These are phyloP conservation scores for Melangyna quadrimaculata DNA, from an alignment of 2,888 invertebrate genomes.

Conservation along the genomic window DNA sequence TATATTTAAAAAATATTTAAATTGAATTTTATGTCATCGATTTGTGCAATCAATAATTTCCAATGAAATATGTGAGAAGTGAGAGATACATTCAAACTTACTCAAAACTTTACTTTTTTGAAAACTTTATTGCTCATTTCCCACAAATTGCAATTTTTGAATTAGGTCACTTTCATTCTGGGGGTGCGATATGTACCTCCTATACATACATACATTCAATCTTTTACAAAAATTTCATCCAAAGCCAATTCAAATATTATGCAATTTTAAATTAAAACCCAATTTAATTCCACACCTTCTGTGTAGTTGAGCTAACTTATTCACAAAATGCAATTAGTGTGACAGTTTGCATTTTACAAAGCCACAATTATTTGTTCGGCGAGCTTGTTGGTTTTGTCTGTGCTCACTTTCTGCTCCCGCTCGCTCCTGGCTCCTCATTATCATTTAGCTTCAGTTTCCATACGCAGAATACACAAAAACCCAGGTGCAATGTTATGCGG, in stretches of 20 bases:
- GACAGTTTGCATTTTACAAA: conserved; percentile 59
- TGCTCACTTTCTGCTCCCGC: neutral
- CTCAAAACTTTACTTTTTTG: no score
- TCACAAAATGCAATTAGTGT: conserved; percentile 59
- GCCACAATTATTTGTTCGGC: conserved; percentile 48
- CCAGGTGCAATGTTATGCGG: conserved; percentile 42
- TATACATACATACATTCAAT: neutral
- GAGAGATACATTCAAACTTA: no score
- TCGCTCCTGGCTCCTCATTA: no score
- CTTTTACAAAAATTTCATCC: neutral
- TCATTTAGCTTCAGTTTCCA: no score
- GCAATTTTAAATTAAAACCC: conserved; percentile 27
- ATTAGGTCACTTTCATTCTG: no score
- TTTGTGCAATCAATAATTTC: no score
- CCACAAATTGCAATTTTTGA: no score
- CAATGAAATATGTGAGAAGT: no score
- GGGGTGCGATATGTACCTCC: no score
- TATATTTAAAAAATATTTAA: no score
- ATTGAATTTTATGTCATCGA: no score
- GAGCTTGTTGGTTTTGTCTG: conserved; percentile 24
- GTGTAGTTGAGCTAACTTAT: neutral
- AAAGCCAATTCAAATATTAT: conserved; percentile 3
- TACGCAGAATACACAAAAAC: neutral
- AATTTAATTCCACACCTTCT: conserved; percentile 10
- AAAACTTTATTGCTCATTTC: no score